A percentile compares a stretch with the other conserved stretches of the same genome.
Evolutionary conservation across 2,888 invertebrate species (phyloP).

Genomic region (Protophormia terraenovae): DNA sequence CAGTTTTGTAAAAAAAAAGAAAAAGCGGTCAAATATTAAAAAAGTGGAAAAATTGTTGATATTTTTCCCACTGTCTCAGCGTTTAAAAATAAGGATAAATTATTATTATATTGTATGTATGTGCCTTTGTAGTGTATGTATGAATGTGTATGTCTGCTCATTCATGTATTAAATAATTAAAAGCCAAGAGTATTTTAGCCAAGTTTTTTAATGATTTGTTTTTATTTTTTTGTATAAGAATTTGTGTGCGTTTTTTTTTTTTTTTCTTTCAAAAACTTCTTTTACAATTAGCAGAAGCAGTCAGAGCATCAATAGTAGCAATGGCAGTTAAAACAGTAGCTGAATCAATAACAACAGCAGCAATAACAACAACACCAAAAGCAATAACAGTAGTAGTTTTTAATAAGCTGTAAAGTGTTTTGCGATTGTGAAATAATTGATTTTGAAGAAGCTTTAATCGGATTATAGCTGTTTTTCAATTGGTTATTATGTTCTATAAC

Average conservation of each 20-base stretch:
- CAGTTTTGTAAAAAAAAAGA: too few species aligned
- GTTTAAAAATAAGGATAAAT: neutral
- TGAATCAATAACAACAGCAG: neutral
- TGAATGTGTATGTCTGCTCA: neutral
- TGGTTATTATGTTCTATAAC: slow-evolving; percentile 54
- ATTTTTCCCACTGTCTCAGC: neutral
- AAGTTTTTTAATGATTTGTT: slow-evolving; percentile 16
- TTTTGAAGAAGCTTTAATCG: slow-evolving; percentile 64
- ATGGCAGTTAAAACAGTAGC: neutral
- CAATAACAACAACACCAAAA: slow-evolving; percentile 20
- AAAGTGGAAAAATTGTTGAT: too few species aligned
- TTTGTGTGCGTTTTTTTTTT: neutral
- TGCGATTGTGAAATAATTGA: slow-evolving; percentile 62
- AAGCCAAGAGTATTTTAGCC: slow-evolving; percentile 31
- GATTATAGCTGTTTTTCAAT: slow-evolving; percentile 62
- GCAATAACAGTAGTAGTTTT: slow-evolving; percentile 52
- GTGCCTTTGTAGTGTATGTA: neutral
- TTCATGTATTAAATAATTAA: slow-evolving; percentile 39
- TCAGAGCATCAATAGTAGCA: slow-evolving; percentile 3
- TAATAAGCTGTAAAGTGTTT: slow-evolving; percentile 65
- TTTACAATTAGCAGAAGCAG: neutral
- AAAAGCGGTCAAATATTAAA: too few species aligned
- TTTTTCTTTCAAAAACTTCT: neutral
- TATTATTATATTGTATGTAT: neutral
- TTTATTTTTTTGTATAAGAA: neutral